Percentiles rank a stretch among this genome's conserved stretches.
These are phyloP conservation scores for Mugil cephalus DNA, from an alignment of 2,113 vertebrate species.

Conservation along the genomic window DNA sequence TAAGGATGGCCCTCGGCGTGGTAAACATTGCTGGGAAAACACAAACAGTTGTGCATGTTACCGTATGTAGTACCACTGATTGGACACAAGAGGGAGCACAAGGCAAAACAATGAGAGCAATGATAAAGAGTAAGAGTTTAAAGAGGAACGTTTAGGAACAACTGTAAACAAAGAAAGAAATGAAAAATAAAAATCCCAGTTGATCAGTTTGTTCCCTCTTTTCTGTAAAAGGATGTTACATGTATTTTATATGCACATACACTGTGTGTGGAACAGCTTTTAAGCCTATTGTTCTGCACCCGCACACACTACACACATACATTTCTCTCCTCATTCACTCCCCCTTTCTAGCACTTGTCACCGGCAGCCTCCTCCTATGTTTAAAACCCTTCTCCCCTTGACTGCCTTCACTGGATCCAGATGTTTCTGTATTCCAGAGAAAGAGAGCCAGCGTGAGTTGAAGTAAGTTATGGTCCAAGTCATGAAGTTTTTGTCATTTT, in stretches of 20 bases:
- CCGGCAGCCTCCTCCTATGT: constrained; percentile 52
- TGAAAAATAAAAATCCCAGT: neutral
- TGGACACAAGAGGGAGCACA: constrained; percentile 57
- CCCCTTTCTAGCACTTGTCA: constrained; percentile 66
- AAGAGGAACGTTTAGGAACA: neutral
- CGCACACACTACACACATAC: constrained; percentile 14
- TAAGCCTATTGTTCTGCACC: constrained; percentile 7
- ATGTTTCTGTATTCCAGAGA: constrained; percentile 59
- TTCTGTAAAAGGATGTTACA: no score
- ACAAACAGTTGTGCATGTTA: constrained; percentile 3
- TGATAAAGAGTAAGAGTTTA: no score
- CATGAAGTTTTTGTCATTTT: constrained; percentile 66
- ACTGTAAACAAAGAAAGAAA: neutral
- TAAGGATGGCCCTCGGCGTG: constrained; percentile 92
- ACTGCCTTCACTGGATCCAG: constrained; percentile 74
- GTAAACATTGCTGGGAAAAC: constrained; percentile 88
- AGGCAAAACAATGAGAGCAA: neutral
- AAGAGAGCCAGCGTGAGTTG: constrained; percentile 15
- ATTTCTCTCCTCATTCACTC: constrained; percentile 33
- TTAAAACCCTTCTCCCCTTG: constrained; percentile 51
- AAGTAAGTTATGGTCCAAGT: constrained; percentile 36
- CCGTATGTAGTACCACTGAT: neutral
- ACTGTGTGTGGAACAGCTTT: neutral
- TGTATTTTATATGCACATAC: neutral
- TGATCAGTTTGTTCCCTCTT: no score